These are phyloP conservation scores for Littorina saxatilis DNA, from an alignment of 1,140 invertebrate species.

Conservation along the genomic window DNA sequence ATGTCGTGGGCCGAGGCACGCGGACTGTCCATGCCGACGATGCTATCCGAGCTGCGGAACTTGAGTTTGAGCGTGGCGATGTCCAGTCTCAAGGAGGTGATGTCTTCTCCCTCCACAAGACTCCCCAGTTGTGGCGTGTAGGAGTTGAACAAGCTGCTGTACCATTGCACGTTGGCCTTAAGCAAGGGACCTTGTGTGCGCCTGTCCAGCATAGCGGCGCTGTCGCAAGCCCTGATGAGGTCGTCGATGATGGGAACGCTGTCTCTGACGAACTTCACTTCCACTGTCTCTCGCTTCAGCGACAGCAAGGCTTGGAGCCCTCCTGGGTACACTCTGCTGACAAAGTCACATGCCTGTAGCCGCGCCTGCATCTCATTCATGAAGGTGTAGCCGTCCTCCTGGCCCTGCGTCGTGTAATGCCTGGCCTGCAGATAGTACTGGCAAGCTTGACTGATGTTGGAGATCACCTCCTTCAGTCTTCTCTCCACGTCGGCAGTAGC, in stretches of 20 bases:
- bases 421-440: slow-evolving; percentile 32
- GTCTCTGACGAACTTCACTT: slow-evolving; percentile 33
- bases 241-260: slow-evolving; percentile 43
- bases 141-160: slow-evolving; percentile 38
- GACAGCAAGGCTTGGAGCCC: slow-evolving; percentile 30
- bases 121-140: slow-evolving; percentile 17
- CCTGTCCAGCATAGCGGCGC: slow-evolving; percentile 25
- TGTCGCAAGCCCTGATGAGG: slow-evolving; percentile 46
- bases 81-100: slow-evolving; percentile 38
- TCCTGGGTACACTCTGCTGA: slow-evolving; percentile 29
- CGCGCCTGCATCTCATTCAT: slow-evolving; percentile 45
- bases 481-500: not conserved
- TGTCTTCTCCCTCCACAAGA: slow-evolving; percentile 18
- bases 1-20: slow-evolving; percentile 23
- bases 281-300: not conserved
- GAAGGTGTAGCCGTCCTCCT: slow-evolving; percentile 43
- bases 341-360: slow-evolving; percentile 44
- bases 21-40: slow-evolving; percentile 31
- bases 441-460: slow-evolving; percentile 36
- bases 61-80: slow-evolving; percentile 44
- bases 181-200: slow-evolving; percentile 8
- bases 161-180: slow-evolving; percentile 32
- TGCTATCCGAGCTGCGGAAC: slow-evolving; percentile 26
- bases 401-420: slow-evolving; percentile 30
- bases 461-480: slow-evolving; percentile 28